Base-by-base conservation (phyloP, 2,888 invertebrate species). In the Teinopalpus imperialis region DNA sequence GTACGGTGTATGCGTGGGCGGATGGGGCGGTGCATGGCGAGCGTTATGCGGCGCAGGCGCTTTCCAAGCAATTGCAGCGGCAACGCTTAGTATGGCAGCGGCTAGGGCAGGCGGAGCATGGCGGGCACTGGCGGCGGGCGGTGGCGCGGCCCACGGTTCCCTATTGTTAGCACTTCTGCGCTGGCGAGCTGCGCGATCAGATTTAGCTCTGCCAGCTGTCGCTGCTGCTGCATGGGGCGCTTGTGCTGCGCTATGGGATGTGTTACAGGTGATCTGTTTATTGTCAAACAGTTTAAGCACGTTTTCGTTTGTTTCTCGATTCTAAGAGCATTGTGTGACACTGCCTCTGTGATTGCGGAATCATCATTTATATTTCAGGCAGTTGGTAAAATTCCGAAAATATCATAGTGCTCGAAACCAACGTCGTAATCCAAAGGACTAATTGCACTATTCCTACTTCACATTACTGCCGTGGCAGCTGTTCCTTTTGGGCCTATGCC, bases 141-240 rank as follows among this genome's bases (percentile, higher is more conserved):
- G 95, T 18, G 93, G 94, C 47, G 93, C 93, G 13, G 96, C 95
- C 54, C 95, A 95, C 59, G 93, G 94, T 3, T 95, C 95, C 56
- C 86, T 95, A 3, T 80, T 95, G 53, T 87, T 95, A 62, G 95
- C 94, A 0, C 77, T 95, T 56, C 89, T 94, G 50, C 86, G 94
- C 13, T 95, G 95, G 95, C 92, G 94, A 52, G 95, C 95, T 0
- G 94, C 94, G 0, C 91, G 92, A 48, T 95, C 95, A 41, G 95
- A 95, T 61, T 91, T 94, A 8, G 95, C 95, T 0, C 85, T 95
- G 39, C 95, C 95, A 48, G 95, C 95, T 55, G 94, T 95, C 12
- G 94, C 95, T 37, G 94, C 95, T 1, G 95, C 95, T 0, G 94
- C 95, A 0, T 96, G 95, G 95, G 95, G 95, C 8, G 95, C 95